Evolutionary conservation across 2,888 invertebrate species (phyloP), one percentile per base, ranked within the genome.

Genomic region (Ormyrus rosae): DNA sequence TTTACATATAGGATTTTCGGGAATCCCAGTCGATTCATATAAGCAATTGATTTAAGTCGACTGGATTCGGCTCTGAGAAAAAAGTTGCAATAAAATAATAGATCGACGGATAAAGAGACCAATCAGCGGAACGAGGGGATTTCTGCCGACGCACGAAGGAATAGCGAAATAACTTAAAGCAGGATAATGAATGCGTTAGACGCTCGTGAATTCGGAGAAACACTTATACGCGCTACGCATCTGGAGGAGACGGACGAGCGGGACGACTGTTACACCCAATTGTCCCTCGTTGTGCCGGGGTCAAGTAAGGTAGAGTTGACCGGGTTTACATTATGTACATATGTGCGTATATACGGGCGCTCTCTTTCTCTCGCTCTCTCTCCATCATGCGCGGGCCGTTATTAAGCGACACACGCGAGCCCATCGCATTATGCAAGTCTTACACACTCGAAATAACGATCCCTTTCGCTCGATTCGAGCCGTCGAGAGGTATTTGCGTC

Each of bases 271-370:
- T 90, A 90, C 90, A 88, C 89, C 90, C 90, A 90, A 90, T 90
- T 90, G 90, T 90, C 90, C 89, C 90, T 90, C 89, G 89, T 90
- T 90, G 90, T 85, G 87, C 86, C 84, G 90, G 89, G 90, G 90
- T 90, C 90, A 90, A 90, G 89, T 90, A 90, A 90, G 90, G 90
- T 90, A 90, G 87, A 81, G 76, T 65, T 67, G 78, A 69, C 63
- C 56, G 69, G 50, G 51, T 61, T 71, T 4, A 51, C 13, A n/a
- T 71, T 51, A 61, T 73, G 48, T 64, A 19, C 48, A 11, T 6
- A 56, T 58, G 11, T 2, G 48, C 6, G 56, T 34, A 55, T 53
- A 45, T 55, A 68, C 53, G 19, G 19, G 60, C 34, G 60, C 55
- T 77, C 70, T 50, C 60, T 55, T n/a, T 53, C 46, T 53, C 53